These are phyloP conservation scores for Bombyx mandarina DNA, from an alignment of 1,140 invertebrate species.

Conservation along the genomic window DNA sequence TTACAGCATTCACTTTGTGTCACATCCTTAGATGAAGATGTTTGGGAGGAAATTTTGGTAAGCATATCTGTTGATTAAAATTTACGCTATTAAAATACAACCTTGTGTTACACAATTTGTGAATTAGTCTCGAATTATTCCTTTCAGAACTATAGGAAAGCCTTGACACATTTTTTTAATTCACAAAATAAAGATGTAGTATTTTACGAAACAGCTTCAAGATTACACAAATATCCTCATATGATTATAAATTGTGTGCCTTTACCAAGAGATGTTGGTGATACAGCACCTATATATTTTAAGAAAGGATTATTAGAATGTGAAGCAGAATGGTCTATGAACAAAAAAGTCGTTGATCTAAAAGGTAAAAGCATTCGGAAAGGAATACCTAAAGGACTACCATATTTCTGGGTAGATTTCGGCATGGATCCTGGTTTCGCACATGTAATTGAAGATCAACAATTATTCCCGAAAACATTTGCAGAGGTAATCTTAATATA, in stretches of 20 bases:
- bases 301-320: conserved; percentile 97
- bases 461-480: conserved; percentile 90
- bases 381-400: conserved; percentile 92
- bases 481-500: conserved; percentile 77
- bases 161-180: conserved; percentile 84
- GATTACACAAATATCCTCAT: conserved; percentile 84
- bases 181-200: conserved; percentile 83
- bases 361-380: conserved; percentile 81
- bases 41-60: conserved; percentile 90
- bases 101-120: conserved; percentile 2
- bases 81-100: background rate
- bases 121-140: no score
- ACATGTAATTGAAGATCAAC: conserved; percentile 96
- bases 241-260: conserved; percentile 92
- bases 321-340: conserved; percentile 94
- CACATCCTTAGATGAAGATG: conserved; percentile 92
- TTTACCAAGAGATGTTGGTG: conserved; percentile 83
- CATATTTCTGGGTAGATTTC: conserved; percentile 96
- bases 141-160: conserved; percentile 77
- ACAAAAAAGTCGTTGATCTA: conserved; percentile 95
- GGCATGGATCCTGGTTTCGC: conserved; percentile 92
- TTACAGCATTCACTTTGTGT: conserved; percentile 83
- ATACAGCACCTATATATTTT: conserved; percentile 94
- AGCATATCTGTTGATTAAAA: conserved; percentile 5
- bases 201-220: conserved; percentile 91